Percentiles rank a stretch among this genome's conserved stretches.
Conservation (phyloP, 2,797 vertebrate species). For the Syncerus caffer region DNA sequence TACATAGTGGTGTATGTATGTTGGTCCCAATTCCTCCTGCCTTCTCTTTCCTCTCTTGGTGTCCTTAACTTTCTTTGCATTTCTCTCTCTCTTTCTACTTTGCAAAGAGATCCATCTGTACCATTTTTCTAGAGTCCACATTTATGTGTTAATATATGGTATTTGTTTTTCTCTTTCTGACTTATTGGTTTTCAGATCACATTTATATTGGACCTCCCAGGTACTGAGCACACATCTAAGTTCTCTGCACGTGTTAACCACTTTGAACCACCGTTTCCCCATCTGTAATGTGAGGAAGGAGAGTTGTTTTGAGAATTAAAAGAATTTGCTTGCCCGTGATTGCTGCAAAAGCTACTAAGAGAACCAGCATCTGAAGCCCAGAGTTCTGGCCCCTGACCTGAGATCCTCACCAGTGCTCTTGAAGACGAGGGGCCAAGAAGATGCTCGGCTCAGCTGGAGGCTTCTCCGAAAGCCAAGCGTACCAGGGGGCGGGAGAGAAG, state of each 20-base stretch:
- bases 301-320: neutral
- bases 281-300: too few relatives aligned
- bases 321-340: neutral
- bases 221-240: too few relatives aligned
- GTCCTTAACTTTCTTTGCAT: neutral
- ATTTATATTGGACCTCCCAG: rapidly evolving
- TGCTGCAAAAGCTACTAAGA: neutral
- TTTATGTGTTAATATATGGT: neutral
- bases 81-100: neutral
- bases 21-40: neutral
- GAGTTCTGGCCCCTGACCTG: rapidly evolving
- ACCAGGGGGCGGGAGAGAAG: rapidly evolving
- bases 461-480: conserved; percentile 21
- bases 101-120: neutral
- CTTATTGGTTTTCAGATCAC: neutral
- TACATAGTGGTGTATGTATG: neutral
- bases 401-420: neutral
- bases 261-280: neutral
- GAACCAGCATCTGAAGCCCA: rapidly evolving
- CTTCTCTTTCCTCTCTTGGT: neutral
- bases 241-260: rapidly evolving
- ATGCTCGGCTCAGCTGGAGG: rapidly evolving
- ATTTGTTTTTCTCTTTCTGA: neutral
- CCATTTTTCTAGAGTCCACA: neutral
- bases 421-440: neutral